Evolutionary conservation across 2,888 invertebrate species (phyloP), one percentile per base, ranked within the genome.

Genomic region (Nomada lathburiana): DNA sequence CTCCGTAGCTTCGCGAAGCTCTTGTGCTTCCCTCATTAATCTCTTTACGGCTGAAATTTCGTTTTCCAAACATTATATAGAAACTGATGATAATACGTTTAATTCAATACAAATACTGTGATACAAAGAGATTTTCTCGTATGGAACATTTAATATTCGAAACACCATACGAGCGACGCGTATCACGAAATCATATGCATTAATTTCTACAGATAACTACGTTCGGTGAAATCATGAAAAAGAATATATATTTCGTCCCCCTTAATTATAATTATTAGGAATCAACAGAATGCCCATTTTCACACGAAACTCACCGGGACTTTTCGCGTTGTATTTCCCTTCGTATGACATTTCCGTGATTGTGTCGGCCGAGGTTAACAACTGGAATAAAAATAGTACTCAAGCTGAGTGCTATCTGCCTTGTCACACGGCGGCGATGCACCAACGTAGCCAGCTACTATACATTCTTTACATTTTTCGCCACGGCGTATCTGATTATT

Each of bases 21-120:
- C 98, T 88, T 95, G 94, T 13, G 98, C 98, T 94, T 99, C 99
- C 91, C 97, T 95, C 98, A 99, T 98, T 88, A 99, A 95, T 71
- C 99, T 96, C 94, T 98, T 98, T 5, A 99, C 98, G 92, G 98
- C 98, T 97, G 76, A 64, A 88, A 80, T 52, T 36, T 70, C 44
- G 65, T 76, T 36, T 20, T 3, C n/a, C 9, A 50, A 9, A 18
- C 10, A 1, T 42, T 16, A 2, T 11, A 13, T 9, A 5, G 3
- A 20, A 13, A 42, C n/a, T 9, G 7, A 63, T 13, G 11, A 42
- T 20, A 23, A 29, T 23, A 4, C 10, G n/a, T 20, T 60, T 20
- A 55, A 18, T 23, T 18, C 42, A 18, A 16, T 36, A 23, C 16
- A 18, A 18, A 10, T 44, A 26, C 26, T 29, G 1, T 29, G 1